These are phyloP conservation scores for Symphodus melops DNA, from an alignment of 2,113 vertebrate genomes.

Conservation along the genomic window DNA sequence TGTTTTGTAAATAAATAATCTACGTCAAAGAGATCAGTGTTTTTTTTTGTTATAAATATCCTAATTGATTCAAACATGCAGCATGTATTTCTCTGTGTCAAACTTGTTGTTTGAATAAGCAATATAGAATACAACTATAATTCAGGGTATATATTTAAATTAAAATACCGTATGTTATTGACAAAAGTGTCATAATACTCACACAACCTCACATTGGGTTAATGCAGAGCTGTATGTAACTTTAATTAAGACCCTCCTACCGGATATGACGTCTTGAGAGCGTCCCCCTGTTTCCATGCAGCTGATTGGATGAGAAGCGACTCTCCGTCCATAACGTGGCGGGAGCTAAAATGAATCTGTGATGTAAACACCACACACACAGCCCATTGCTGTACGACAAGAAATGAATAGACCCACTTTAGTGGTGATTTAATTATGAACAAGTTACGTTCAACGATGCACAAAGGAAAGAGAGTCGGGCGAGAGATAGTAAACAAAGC, in stretches of 20 bases:
- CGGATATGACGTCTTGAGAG: slow-evolving; percentile 7
- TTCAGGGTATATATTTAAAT: too few relatives aligned
- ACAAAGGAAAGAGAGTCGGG: slow-evolving; percentile 29
- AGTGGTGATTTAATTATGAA: slow-evolving; percentile 11
- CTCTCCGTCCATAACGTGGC: slow-evolving; percentile 19
- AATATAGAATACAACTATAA: too few relatives aligned
- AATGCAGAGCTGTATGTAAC: too few relatives aligned
- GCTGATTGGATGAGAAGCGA: slow-evolving; percentile 51
- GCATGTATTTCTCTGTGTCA: too few relatives aligned
- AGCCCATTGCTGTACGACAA: neutral
- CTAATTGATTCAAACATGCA: too few relatives aligned
- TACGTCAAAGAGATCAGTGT: too few relatives aligned
- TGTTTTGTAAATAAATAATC: too few relatives aligned
- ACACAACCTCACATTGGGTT: too few relatives aligned
- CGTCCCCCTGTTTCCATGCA: neutral
- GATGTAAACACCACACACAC: slow-evolving; percentile 17
- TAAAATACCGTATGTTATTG: too few relatives aligned
- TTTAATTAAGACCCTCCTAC: neutral
- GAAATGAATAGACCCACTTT: rapidly evolving
- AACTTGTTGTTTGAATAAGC: too few relatives aligned
- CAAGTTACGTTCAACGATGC: slow-evolving; percentile 43
- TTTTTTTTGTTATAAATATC: too few relatives aligned
- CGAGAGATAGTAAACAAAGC: slow-evolving; percentile 17
- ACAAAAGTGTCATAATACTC: too few relatives aligned
- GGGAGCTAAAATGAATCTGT: slow-evolving; percentile 7